A percentile compares a stretch with the other conserved stretches of the same genome.
Conservation (phyloP, 2,797 vertebrate genomes). For the Paramormyrops hopkinsi region DNA sequence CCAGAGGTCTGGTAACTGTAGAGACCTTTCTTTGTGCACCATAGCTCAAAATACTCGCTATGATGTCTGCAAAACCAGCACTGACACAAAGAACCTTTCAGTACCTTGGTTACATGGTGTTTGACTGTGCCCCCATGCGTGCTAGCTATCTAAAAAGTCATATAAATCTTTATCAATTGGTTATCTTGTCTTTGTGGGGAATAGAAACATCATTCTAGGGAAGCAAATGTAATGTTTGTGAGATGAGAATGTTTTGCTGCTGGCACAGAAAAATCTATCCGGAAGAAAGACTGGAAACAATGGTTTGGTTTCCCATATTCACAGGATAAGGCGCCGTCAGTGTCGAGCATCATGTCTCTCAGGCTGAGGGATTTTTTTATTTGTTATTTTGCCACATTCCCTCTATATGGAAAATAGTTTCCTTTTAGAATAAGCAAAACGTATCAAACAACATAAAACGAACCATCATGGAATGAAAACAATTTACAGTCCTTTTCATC, state of each 20-base stretch:
- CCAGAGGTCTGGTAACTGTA: not conserved
- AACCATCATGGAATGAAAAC: conserved; percentile 10
- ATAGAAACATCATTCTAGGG: not conserved
- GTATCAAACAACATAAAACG: conserved; percentile 16
- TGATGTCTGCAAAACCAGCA: not conserved
- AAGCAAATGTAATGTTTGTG: not conserved
- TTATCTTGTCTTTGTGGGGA: not conserved
- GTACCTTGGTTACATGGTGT: not conserved
- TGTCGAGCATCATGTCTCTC: not conserved
- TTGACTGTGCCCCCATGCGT: not conserved
- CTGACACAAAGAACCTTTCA: not conserved
- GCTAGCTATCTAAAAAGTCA: not conserved
- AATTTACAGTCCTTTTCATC: conserved; percentile 1
- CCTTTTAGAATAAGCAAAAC: not conserved
- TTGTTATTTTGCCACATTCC: not conserved
- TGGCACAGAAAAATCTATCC: not conserved
- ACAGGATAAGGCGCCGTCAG: not conserved
- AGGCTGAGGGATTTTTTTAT: not conserved
- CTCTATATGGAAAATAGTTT: not conserved
- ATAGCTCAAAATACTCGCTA: not conserved
- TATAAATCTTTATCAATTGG: not conserved
- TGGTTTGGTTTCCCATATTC: not conserved
- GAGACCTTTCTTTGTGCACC: not conserved
- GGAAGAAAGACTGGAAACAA: not conserved
- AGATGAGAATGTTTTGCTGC: not conserved